phyloP scores from a whole-genome alignment of 2,797 vertebrate species.

The Ceryle rudis region DNA sequence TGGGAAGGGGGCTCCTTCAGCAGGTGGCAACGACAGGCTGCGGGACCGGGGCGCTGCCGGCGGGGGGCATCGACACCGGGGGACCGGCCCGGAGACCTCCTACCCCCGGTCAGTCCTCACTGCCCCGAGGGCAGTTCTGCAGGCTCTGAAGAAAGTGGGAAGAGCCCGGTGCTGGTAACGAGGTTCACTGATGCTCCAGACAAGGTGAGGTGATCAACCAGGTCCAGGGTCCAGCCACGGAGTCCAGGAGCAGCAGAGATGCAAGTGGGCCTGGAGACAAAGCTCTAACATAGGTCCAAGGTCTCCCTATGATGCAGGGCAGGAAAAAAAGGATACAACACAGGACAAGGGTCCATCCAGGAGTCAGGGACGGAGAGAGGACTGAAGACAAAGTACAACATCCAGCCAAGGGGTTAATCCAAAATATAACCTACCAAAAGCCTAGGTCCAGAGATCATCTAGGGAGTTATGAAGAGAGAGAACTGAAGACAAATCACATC shows the following conservation, averaged over 20 bases:
- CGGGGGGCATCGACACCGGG: no score
- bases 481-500: not conserved
- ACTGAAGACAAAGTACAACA: not conserved
- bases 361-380: not conserved
- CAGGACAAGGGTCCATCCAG: not conserved
- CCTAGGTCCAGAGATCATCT: no score
- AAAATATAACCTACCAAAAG: not conserved
- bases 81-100: no score
- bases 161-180: not conserved
- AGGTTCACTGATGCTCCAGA: fast-evolving
- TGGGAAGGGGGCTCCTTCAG: not conserved
- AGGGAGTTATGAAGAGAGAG: no score
- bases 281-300: not conserved
- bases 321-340: not conserved
- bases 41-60: not conserved
- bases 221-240: not conserved
- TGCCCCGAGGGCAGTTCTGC: not conserved
- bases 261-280: no score
- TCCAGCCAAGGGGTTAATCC: no score
- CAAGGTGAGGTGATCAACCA: no score
- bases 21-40: not conserved
- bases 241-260: not conserved
- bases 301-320: not conserved
- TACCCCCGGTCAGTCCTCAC: not conserved
- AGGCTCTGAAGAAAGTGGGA: no score